Base-by-base conservation (phyloP, 35 echinoderm and acorn worm genomes). In the Strongylocentrotus purpuratus region DNA sequence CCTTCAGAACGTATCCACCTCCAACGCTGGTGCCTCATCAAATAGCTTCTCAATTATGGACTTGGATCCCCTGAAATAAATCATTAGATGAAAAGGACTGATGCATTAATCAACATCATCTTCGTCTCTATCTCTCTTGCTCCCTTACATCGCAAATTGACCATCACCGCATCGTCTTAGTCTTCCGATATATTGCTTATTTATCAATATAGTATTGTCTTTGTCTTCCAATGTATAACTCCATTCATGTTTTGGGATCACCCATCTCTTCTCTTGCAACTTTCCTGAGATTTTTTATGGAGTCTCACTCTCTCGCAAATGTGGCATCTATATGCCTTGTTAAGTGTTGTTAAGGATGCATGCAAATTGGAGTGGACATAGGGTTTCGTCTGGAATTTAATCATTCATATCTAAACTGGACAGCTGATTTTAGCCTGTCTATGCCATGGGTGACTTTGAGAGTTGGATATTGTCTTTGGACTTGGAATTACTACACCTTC, bases 31-130 rank as follows among this genome's bases (percentile, higher is more conserved):
- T 78, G 65, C 25, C 20, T 89, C 87, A 45, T 89, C 87, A 33
- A 89, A 89, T 89, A 46, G 45, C 87, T 89, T 89, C 25, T 89
- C 87, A 33, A 89, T 89, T 13, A 89, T 89, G 87, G 87, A 89
- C 87, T 89, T 89, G 45, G 87, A 89, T 89, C 87, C 87, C 2
- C 87, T 89, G 87, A 89, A 89, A 46, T 89, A 46, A 78, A 78
- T 8, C 18, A 78, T 78, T 28, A 78, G 65, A 22, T 78, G 65
- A 78, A 78, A 78, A 28, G 65, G n/a, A 78, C 65, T 78, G 20
- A 78, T 55, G 50, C 15, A 55, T 50, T 50, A 7, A 25, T 78
- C 28, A 28, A 22, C 20, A 78, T 78, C 65, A 78, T 78, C 65
- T 7, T n/a, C 28, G 7, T 71, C 28, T 78, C 65, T 78, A 28